phyloP scores from a whole-genome alignment of 2,797 vertebrate species.

The Silurus lanzhouensis region DNA sequence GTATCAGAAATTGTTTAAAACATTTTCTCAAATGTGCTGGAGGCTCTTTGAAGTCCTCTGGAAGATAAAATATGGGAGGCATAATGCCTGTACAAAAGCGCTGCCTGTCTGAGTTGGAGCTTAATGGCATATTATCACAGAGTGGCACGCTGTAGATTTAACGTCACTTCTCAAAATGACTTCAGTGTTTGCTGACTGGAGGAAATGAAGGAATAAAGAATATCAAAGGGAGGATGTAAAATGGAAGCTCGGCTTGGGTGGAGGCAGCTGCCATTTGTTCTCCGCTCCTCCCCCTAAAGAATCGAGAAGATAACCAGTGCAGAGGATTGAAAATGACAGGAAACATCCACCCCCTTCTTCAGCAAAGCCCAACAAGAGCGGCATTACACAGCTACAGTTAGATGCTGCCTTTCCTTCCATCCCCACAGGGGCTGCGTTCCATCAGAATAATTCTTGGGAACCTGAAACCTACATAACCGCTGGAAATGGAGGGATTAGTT shows the following conservation, averaged over 20 bases:
- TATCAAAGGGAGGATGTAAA: constrained; percentile 48
- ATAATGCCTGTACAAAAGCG: constrained; percentile 25
- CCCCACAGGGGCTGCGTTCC: constrained; percentile 30
- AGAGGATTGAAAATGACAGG: constrained; percentile 54
- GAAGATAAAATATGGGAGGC: constrained; percentile 35
- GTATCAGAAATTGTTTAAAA: constrained; percentile 39
- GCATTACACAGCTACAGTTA: constrained; percentile 8
- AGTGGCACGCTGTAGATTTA: constrained; percentile 45
- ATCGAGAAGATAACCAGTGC: constrained; percentile 41
- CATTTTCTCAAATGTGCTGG: constrained; percentile 29
- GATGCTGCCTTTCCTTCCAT: constrained; percentile 24
- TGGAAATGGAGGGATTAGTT: constrained; percentile 39
- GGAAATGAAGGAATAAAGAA: constrained; percentile 29
- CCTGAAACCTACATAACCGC: constrained; percentile 35
- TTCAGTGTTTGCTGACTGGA: constrained; percentile 33
- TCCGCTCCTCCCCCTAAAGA: constrained; percentile 27
- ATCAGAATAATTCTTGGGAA: constrained; percentile 31
- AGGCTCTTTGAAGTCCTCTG: constrained; percentile 43
- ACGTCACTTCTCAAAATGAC: constrained; percentile 36
- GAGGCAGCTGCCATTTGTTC: constrained; percentile 25
- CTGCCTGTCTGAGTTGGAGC: constrained; percentile 34
- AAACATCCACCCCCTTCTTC: constrained; percentile 37
- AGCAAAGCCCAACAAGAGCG: constrained; percentile 29
- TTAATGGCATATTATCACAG: constrained; percentile 53
- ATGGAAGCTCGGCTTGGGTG: constrained; percentile 29